Evolutionary conservation across 2,888 invertebrate genomes (phyloP), one percentile per base, ranked within the genome.

Genomic region (Philereme vetulata): DNA sequence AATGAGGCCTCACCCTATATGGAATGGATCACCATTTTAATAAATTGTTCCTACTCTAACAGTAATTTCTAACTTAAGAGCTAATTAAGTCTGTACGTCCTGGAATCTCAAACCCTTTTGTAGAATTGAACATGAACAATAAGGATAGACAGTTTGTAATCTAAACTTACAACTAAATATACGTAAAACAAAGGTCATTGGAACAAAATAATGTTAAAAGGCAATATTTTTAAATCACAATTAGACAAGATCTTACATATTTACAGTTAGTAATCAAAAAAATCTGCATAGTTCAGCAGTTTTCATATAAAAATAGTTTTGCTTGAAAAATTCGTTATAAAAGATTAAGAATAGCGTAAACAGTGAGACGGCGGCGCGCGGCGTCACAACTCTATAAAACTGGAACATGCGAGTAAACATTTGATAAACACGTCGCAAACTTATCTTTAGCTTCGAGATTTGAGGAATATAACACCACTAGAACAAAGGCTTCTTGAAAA

Each of bases 171-270:
- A 60, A 62, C 34, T 51, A 60, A 67, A 45, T 51, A 43, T 60
- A 64, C 47, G 56, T 65, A 67, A 65, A 66, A 64, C 61, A 63
- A 51, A 65, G 48, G 57, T 62, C 57, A 64, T 62, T 58, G 62
- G 63, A 61, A 66, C 56, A 58, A 52, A 67, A 61, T 57, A 56
- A 62, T 50, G 54, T 60, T 65, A 56, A 63, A 62, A 64, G 64
- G 68, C 70, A 72, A 59, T 67, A 74, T 75, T 78, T 76, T 70
- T 72, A 80, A 79, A 82, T 84, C 80, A 82, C 81, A 75, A 76
- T 76, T 70, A 79, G 73, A 80, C 70, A 79, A 79, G 77, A 82
- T 75, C 80, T 82, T 86, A 86, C 86, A 86, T 86, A 86, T 87
- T 82, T 86, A 88, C 86, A 85, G 40, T 58, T 59, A 58, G 51